Evolutionary conservation across 1,140 invertebrate species (phyloP).

Genomic region (Neotoxoptera formosana): DNA sequence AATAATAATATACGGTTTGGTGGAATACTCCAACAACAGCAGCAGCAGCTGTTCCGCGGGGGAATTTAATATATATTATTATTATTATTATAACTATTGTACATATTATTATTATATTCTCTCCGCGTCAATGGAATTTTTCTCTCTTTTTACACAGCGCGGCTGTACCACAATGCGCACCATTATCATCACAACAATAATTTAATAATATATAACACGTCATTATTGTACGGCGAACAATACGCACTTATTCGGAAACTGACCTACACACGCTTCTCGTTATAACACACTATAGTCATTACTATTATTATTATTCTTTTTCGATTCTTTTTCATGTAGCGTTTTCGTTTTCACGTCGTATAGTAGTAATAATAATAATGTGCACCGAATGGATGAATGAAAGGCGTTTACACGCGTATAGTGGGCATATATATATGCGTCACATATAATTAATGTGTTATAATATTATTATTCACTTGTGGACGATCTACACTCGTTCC

Average conservation of each 20-base stretch:
- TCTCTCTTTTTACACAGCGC: neutral
- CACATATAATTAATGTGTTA: neutral
- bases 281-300: neutral
- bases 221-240: neutral
- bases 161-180: neutral
- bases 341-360: neutral
- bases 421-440: neutral
- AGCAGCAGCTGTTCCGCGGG: slow-evolving; percentile 7
- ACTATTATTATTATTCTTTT: neutral
- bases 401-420: neutral
- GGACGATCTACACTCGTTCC: neutral
- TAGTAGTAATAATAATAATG: neutral
- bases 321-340: neutral
- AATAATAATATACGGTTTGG: neutral
- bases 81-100: neutral
- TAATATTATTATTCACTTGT: neutral
- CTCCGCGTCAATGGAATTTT: slow-evolving; percentile 35
- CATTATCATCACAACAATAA: slow-evolving; percentile 32
- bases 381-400: neutral
- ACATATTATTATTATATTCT: neutral
- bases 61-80: neutral
- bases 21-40: neutral
- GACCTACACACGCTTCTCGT: slow-evolving; percentile 12
- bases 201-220: slow-evolving; percentile 11
- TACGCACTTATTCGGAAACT: slow-evolving; percentile 26